Base-by-base conservation (phyloP, 2,113 vertebrate genomes). In the Hylia prasina region DNA sequence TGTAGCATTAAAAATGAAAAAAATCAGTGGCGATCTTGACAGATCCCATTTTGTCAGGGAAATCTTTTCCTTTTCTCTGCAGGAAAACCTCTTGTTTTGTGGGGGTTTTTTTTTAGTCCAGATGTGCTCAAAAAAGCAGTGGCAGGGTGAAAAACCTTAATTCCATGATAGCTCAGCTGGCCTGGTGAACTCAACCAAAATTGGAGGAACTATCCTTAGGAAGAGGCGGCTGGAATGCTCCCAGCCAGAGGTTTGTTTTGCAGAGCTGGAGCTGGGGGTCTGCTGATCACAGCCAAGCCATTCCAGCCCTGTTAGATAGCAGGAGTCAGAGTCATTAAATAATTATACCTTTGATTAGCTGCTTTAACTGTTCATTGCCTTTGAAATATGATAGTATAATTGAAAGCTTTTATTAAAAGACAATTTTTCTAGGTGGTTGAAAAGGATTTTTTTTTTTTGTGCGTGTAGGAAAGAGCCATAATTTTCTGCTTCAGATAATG, bases 311-410 rank as follows among this genome's bases (percentile, higher is more conserved):
- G 85, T 48, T 82, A 70, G 88, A 83, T 89, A 94, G 95, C 85
- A 15, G 89, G 78, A 97, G 96, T 94, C 84, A 92, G 89, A 66
- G 91, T 97, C 97, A 97, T 98, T 98, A 98, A 97, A 98, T 98
- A 98, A 98, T 98, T 98, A 98, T 94, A 93, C 97, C 97, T 98
- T 97, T 98, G 98, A 98, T 98, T 97, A 97, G 97, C 94, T 92
- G 96, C 97, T 94, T 96, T 95, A 92, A 93, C 96, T 96, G 90
- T 87, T 91, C 94, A 15, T 94, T 82, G 97, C 96, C 98, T 98
- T 98, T 98, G 98, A 98, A 98, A 98, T 97, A 93, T 68, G 98
- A 98, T 98, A 98, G 96, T 75, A 64, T 96, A 97, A 98, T 97
- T 97, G 91, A 68, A 96, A 96, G 96, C 95, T 98, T 98, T 97